These are phyloP conservation scores for Sarcophaga caerulescens DNA, from an alignment of 2,888 invertebrate genomes.

Conservation along the genomic window DNA sequence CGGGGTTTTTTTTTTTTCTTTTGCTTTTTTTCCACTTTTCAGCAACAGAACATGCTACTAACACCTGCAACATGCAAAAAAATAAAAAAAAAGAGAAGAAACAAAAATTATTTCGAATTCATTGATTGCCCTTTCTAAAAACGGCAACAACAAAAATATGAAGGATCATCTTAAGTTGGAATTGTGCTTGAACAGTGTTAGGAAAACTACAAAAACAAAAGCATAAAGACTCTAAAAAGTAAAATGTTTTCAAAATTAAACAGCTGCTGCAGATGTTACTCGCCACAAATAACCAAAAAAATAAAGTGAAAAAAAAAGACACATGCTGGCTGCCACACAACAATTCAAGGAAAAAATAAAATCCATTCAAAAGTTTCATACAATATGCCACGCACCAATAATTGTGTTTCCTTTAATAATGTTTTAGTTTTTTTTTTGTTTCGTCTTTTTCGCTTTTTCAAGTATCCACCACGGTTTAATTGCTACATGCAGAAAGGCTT, in stretches of 20 bases:
- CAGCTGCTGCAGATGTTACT: conserved; percentile 67
- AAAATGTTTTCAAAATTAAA: conserved; percentile 26
- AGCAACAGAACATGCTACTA: conserved; percentile 40
- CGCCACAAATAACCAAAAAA: conserved; percentile 53
- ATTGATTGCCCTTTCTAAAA: conserved; percentile 52
- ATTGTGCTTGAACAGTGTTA: conserved; percentile 5
- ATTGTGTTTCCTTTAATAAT: conserved; percentile 36
- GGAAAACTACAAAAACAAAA: background rate
- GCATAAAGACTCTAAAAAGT: conserved; percentile 4
- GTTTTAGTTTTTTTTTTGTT: no score
- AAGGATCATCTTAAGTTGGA: conserved; percentile 44
- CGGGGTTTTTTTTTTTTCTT: conserved; percentile 1
- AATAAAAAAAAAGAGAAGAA: conserved; percentile 26
- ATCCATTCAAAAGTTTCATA: conserved; percentile 36
- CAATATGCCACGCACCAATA: conserved; percentile 64
- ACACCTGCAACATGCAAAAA: conserved; percentile 61
- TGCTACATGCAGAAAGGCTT: background rate
- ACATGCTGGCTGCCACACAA: conserved; percentile 53
- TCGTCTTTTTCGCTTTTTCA: background rate
- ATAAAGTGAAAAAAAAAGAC: background rate
- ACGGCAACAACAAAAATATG: conserved; percentile 20
- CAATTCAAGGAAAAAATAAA: conserved; percentile 33
- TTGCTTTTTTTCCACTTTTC: background rate
- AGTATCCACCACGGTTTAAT: background rate
- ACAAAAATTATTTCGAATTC: conserved; percentile 52